Percentiles rank a stretch among this genome's conserved stretches.
phyloP scores from a whole-genome alignment of 2,888 invertebrate species.

The Trissolcus brochymenae region DNA sequence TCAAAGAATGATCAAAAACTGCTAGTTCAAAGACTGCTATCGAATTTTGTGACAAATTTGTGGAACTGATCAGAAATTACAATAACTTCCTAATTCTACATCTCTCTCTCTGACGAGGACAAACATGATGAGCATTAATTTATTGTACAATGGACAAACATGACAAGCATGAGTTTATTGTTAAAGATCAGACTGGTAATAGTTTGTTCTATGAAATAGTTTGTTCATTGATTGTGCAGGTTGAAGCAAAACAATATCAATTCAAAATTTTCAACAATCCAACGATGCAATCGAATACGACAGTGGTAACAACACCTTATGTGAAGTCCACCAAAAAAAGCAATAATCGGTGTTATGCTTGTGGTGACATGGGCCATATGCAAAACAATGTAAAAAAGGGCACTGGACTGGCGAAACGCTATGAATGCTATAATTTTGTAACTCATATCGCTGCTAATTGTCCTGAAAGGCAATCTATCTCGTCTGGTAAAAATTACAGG shows the following conservation, averaged over 20 bases:
- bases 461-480: too few relatives aligned
- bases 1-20: too few relatives aligned
- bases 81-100: slow-evolving; percentile 6
- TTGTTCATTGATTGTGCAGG: not conserved
- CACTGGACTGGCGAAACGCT: slow-evolving; percentile 22
- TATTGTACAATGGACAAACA: slow-evolving; percentile 3
- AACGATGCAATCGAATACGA: slow-evolving; percentile 41
- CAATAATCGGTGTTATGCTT: slow-evolving; percentile 35
- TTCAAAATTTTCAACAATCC: slow-evolving; percentile 9
- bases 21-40: not conserved
- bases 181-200: not conserved
- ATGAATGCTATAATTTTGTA: slow-evolving; percentile 15
- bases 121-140: slow-evolving; percentile 23
- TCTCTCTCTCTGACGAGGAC: slow-evolving; percentile 20
- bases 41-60: slow-evolving; percentile 8
- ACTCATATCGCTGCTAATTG: slow-evolving; percentile 19
- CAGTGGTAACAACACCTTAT: slow-evolving; percentile 15
- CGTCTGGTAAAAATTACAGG: too few relatives aligned
- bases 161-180: not conserved
- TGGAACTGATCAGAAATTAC: slow-evolving; percentile 12
- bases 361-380: slow-evolving; percentile 50
- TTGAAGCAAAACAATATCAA: slow-evolving; percentile 3
- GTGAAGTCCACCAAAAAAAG: slow-evolving; percentile 38
- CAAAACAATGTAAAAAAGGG: slow-evolving; percentile 43
- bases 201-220: not conserved